Base-by-base conservation (phyloP, 2,797 vertebrate species). In the Sebastes hubbsi region DNA sequence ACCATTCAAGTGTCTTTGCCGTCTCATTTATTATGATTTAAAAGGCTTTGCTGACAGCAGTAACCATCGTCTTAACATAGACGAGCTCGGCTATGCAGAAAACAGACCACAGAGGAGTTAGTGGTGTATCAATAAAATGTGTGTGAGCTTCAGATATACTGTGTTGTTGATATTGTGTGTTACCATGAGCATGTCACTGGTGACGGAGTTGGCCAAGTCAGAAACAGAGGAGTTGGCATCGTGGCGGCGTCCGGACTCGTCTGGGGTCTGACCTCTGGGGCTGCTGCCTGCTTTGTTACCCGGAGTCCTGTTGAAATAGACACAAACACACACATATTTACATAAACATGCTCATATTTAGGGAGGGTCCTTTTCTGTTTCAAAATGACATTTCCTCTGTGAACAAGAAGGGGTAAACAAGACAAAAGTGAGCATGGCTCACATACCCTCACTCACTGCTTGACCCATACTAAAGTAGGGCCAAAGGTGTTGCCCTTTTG, bases 181-280 rank as follows among this genome's bases (percentile, higher is more conserved):
- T 95, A 99, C 98, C 98, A 99, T 99, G 52, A 98, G 96, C 97
- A 98, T 97, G 95, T 99, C 98, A n/a, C 97, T 99, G 94, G 97
- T 99, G 93, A 98, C 95, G 36, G 98, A 99, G 95, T 99, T 99
- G 94, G 97, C 97, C 75, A 99, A 95, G 90, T 99, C 97, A 0
- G 97, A 97, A 82, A 98, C 97, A 0, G 97, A 98, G 68, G 98
- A 98, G 83, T 93, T 97, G 2, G 96, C 96, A 72, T 96, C 94
- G n/a, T 94, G 93, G 60, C 93, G 94, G 5, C 95, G 95, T 81
- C 94, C 93, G 6, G 83, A 90, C 82, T 96, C 95, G 0, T 96
- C 95, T 42, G 95, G 94, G 16, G 94, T 95, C 83, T 95, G 95
- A 79, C 95, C 95, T 92, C 94, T 95, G 68, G 95, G 93, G 81